These are phyloP conservation scores for Ianthella basta DNA, from an alignment of 37 sponge, comb jelly and placozoan genomes.

Conservation along the genomic window DNA sequence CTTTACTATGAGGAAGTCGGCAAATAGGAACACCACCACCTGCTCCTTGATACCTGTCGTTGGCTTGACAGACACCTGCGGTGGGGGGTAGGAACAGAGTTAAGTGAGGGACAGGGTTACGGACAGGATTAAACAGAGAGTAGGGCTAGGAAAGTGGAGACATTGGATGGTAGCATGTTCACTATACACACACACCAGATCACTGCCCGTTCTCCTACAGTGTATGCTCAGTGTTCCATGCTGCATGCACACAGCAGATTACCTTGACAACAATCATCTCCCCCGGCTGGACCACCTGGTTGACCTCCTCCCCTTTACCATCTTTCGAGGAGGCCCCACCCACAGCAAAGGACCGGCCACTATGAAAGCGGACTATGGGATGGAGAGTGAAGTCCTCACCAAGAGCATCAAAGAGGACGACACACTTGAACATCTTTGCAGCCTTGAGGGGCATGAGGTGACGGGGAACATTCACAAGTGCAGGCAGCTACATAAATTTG, in stretches of 20 bases:
- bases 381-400: constrained; percentile 42
- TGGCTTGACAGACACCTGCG: constrained; percentile 52
- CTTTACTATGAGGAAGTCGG: constrained; percentile 43
- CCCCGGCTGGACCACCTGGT: not conserved
- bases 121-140: not conserved
- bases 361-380: not conserved
- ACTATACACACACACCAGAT: too few relatives aligned
- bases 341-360: not conserved
- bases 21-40: constrained; percentile 67
- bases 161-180: not conserved
- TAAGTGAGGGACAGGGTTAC: not conserved
- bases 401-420: constrained; percentile 68
- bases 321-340: not conserved
- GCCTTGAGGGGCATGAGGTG: not conserved
- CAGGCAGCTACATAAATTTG: too few relatives aligned
- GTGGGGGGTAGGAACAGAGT: not conserved
- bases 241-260: too few relatives aligned
- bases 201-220: too few relatives aligned
- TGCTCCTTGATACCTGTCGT: constrained; percentile 62
- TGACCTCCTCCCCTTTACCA: not conserved
- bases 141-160: not conserved
- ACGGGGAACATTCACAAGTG: not conserved
- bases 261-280: not conserved
- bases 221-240: too few relatives aligned
- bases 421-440: constrained; percentile 36